Evolutionary conservation across 1,140 invertebrate genomes (phyloP).

Genomic region (Apocrypta bakeri): DNA sequence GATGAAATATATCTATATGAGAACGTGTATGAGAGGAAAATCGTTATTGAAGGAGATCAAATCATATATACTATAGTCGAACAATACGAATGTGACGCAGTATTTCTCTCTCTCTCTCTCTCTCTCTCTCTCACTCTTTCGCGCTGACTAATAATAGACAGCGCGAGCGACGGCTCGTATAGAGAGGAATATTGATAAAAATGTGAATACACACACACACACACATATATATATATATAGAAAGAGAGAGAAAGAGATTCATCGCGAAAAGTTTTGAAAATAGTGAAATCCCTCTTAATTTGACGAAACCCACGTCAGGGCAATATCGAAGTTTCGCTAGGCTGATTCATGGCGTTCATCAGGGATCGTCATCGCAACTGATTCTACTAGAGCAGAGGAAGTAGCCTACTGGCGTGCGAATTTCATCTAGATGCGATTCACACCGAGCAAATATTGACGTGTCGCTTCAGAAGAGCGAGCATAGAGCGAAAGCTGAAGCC

Average conservation of each 20-base stretch:
- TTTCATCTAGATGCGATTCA: constrained; percentile 48
- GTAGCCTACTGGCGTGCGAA: not conserved
- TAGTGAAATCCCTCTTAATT: constrained; percentile 27
- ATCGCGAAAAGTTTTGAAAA: not conserved
- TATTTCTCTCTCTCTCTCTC: not conserved
- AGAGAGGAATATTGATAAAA: constrained; percentile 6
- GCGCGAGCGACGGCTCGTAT: not conserved
- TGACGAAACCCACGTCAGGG: not conserved
- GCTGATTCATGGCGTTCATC: constrained; percentile 42
- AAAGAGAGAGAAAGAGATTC: not conserved
- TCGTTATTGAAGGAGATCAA: too few species aligned
- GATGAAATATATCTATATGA: too few species aligned
- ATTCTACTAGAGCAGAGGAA: not conserved
- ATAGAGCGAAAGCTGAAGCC: not conserved
- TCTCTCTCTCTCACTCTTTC: not conserved
- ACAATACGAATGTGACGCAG: not conserved
- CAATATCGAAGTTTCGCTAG: constrained; percentile 20
- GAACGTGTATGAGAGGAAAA: too few species aligned
- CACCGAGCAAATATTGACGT: constrained; percentile 48
- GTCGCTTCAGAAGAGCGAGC: constrained; percentile 5
- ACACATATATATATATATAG: not conserved
- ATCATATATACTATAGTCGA: not conserved
- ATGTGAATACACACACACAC: not conserved
- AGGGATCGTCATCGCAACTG: constrained; percentile 27
- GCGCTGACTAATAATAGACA: not conserved